Evolutionary conservation across 2,113 vertebrate genomes (phyloP), one percentile per base, ranked within the genome.

Genomic region (Protobothrops mucrosquamatus): DNA sequence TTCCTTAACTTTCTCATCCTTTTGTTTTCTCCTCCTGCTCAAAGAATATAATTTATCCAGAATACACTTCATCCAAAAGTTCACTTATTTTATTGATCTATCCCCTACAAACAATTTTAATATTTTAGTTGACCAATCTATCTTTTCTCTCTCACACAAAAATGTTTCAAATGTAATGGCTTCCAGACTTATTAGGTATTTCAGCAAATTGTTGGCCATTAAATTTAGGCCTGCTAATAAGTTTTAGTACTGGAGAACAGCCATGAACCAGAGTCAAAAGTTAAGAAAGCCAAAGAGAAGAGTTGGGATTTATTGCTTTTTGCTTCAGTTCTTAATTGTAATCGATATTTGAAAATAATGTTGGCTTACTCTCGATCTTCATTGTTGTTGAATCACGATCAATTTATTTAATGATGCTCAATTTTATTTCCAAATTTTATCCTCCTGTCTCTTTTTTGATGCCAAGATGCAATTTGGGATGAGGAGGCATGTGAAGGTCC

Each of bases 21-120:
- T 94, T 34, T 94, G 93, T 95, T 94, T 18, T 94, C 92, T 95
- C 26, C 92, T 92, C 5, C 48, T 92, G 10, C 34, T 51, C 46
- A 34, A 51, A 61, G 52, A 86, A 26, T 1, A 89, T 61, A 18
- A 11, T 93, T 89, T 59, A 92, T 54, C 88, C 90, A 94, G 93
- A 93, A 57, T 92, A 96, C 95, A 92, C 87, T 95, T 92, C 94
- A 89, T 61, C 93, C 94, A 92, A 92, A 93, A 90, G 91, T 85
- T 48, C 23, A 4, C 51, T 94, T 90, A 69, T 74, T 61, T 93
- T 93, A 95, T 94, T 95, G 89, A 59, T 93, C 22, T 93, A 1
- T 85, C 81, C 1, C 24, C 93, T 81, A 86, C 94, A 93, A 4
- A 43, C 39, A 51, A 55, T 39, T 94, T 89, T 90, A 87, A 74